Percentiles rank a stretch among this genome's conserved stretches.
Evolutionary conservation across 2,888 invertebrate genomes (phyloP).

Genomic region (Thyatira batis): DNA sequence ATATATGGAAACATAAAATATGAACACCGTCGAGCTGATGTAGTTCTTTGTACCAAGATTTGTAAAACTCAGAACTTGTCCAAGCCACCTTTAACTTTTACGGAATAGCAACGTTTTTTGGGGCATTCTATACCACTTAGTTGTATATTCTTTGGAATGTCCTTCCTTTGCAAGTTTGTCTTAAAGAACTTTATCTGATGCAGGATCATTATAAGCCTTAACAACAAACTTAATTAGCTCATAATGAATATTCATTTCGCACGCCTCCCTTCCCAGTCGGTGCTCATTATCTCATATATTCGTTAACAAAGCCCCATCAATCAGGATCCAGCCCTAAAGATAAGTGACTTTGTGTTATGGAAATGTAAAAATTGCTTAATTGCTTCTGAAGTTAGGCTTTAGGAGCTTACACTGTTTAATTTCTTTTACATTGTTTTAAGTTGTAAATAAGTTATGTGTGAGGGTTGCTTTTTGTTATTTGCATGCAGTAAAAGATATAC

Average conservation of each 20-base stretch:
- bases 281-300: slow-evolving; percentile 54
- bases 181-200: slow-evolving; percentile 11
- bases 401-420: slow-evolving; percentile 4
- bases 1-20: no score
- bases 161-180: slow-evolving; percentile 1
- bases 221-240: slow-evolving; percentile 56
- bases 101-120: no score
- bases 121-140: no score
- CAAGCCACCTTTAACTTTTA: no score
- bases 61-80: no score
- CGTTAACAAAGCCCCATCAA: slow-evolving; percentile 43
- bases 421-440: neutral
- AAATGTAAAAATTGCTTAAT: slow-evolving; percentile 19
- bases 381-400: slow-evolving; percentile 7
- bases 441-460: neutral
- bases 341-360: slow-evolving; percentile 36
- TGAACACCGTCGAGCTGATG: no score
- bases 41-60: no score
- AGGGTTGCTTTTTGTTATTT: neutral
- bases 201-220: slow-evolving; percentile 20
- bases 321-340: slow-evolving; percentile 29
- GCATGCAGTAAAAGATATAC: no score
- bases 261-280: slow-evolving; percentile 24
- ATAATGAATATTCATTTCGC: slow-evolving; percentile 56
- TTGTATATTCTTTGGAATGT: slow-evolving; percentile 4